Evolutionary conservation across 2,888 invertebrate genomes (phyloP).

Genomic region (Caenorhabditis japonica): DNA sequence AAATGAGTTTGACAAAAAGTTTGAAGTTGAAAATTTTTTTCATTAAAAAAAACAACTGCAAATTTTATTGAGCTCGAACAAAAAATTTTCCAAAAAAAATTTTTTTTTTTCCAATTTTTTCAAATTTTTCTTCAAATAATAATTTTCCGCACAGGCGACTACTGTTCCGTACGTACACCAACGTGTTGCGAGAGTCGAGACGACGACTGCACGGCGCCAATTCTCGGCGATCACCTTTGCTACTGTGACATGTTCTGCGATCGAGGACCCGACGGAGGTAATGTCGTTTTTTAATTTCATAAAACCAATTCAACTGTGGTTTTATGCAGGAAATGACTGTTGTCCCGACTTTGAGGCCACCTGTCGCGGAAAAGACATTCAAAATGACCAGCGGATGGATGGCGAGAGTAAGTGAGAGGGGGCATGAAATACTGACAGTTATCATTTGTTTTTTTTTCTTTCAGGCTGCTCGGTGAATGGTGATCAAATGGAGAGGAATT

Average conservation of each 20-base stretch:
- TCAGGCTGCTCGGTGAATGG: conserved; percentile 72
- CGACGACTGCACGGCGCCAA: conserved; percentile 86
- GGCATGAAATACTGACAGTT: too few relatives aligned
- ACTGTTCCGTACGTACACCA: conserved; percentile 69
- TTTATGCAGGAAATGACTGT: conserved; percentile 84
- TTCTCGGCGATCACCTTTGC: conserved; percentile 86
- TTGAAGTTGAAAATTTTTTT: too few relatives aligned
- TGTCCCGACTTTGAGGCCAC: conserved; percentile 90
- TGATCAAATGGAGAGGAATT: conserved; percentile 65
- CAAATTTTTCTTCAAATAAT: not conserved
- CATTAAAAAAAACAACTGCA: too few relatives aligned
- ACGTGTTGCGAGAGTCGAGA: conserved; percentile 85
- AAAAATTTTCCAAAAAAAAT: too few relatives aligned
- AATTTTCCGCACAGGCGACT: conserved; percentile 64
- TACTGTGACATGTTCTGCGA: conserved; percentile 85
- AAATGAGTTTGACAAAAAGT: too few relatives aligned
- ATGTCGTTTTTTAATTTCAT: too few relatives aligned
- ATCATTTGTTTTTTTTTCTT: too few relatives aligned
- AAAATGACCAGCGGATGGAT: conserved; percentile 24
- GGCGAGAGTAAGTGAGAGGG: conserved; percentile 55
- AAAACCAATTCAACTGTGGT: not conserved
- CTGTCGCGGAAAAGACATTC: conserved; percentile 81
- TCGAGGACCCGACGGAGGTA: conserved; percentile 61
- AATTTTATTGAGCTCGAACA: too few relatives aligned
- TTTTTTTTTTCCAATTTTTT: too few relatives aligned